These are phyloP conservation scores for Irena cyanogastra DNA, from an alignment of 2,113 vertebrate genomes.

Conservation along the genomic window DNA sequence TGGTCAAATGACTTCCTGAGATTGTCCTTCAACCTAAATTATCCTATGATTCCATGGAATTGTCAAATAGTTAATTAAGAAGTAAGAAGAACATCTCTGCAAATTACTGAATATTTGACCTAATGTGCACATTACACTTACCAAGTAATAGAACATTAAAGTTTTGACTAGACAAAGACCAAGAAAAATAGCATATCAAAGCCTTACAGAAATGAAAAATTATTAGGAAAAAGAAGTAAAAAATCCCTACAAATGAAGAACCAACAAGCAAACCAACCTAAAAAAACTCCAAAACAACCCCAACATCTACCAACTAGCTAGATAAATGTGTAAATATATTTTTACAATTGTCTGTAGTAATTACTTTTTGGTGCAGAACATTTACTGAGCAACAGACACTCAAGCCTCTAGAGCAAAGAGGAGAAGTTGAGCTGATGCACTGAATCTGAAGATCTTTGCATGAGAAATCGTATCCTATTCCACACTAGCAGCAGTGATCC, in stretches of 20 bases:
- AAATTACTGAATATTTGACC: neutral
- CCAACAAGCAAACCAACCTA: neutral
- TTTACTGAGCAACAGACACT: neutral
- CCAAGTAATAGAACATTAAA: neutral
- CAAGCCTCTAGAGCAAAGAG: neutral
- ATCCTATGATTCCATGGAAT: neutral
- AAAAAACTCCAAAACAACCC: fast-evolving
- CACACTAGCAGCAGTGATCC: neutral
- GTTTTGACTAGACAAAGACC: neutral
- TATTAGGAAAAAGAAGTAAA: neutral
- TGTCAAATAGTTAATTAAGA: neutral
- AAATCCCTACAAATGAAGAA: neutral
- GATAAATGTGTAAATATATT: neutral
- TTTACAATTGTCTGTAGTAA: neutral
- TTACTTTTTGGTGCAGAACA: neutral
- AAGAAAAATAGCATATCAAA: neutral
- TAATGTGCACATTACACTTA: neutral
- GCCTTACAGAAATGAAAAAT: neutral
- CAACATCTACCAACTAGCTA: neutral
- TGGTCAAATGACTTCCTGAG: neutral
- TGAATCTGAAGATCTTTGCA: neutral
- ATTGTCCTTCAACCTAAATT: neutral
- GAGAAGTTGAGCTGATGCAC: neutral
- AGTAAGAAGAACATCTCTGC: neutral
- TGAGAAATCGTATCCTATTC: neutral